Evolutionary conservation across 2,113 vertebrate genomes (phyloP).

Genomic region (Pedetes capensis): DNA sequence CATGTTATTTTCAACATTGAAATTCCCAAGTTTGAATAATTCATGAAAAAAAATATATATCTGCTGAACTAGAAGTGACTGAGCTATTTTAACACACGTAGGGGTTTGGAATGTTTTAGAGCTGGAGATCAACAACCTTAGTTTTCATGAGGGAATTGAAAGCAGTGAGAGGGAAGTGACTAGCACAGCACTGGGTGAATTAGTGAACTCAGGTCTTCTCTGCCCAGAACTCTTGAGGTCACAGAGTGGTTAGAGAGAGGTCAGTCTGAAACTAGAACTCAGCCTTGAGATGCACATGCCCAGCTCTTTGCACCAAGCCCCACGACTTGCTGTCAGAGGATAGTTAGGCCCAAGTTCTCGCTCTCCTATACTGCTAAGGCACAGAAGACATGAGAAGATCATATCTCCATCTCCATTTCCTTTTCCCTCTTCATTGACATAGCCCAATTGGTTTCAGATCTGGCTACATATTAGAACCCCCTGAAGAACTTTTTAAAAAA

Average conservation of each 20-base stretch:
- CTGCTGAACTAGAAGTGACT: constrained; percentile 61
- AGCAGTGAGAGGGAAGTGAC: not conserved
- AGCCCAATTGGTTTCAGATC: not conserved
- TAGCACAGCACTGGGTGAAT: not conserved
- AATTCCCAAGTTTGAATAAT: constrained; percentile 71
- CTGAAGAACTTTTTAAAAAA: not conserved
- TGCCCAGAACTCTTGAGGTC: not conserved
- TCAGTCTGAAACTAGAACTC: not conserved
- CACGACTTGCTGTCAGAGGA: not conserved
- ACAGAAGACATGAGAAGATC: not conserved
- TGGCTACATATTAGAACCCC: not conserved
- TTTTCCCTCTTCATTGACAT: not conserved
- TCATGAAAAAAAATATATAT: constrained; percentile 58
- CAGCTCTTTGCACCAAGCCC: not conserved
- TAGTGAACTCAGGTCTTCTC: not conserved
- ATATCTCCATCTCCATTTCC: not conserved
- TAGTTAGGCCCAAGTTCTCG: not conserved
- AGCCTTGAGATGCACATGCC: rapidly evolving
- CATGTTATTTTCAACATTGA: constrained; percentile 69
- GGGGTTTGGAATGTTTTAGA: constrained; percentile 2
- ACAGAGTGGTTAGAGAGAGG: not conserved
- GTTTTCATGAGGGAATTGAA: not conserved
- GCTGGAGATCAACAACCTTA: not conserved
- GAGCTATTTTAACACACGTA: constrained; percentile 58
- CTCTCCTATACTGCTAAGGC: not conserved